Evolutionary conservation across 2,113 vertebrate genomes (phyloP), one percentile per base, ranked within the genome.

Genomic region (Sinocyclocheilus anshuiensis): DNA sequence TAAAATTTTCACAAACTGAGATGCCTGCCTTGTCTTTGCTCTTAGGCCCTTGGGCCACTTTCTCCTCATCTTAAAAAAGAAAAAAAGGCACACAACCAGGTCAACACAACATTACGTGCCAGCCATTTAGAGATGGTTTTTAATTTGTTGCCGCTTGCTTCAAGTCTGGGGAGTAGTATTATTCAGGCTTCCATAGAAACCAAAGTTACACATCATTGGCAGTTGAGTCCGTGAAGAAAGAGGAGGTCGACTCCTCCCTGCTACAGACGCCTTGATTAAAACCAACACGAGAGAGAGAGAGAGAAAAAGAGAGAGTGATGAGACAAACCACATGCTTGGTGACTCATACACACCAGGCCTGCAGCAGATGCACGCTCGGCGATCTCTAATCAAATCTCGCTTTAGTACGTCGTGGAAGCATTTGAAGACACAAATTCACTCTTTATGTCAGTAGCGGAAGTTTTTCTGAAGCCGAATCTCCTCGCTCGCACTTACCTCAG

Each of bases 401-500:
- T 72, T 48, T n/a, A 42, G 82, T 71, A 6, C 6, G 18, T 71
- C 6, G 48, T 24, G 57, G 57, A n/a, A 39, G 76, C 20, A n/a
- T 65, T 63, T 4, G 6, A 24, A 83, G 63, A 69, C 24, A 71
- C 29, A 74, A 59, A 74, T 50, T 88, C 89, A 76, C 85, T 91
- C 90, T 93, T 86, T 91, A 89, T 53, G 81, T 81, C 36, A 81
- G 45, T 81, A 48, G 7, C 61, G n/a, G 39, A 42, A 48, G 42
- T 22, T 82, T 50, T 71, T 20, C 26, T 48, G 45, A 82, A 71
- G 45, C 10, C 18, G 24, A 50, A 53, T 82, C 45, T 33, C 45
- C 61, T 82, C 20, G 16, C 42, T 71, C 16, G 93, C 94, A 93
- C 95, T 94, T 92, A 69, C 94, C 93, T 93, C 96, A 96, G 96